Base-by-base conservation (phyloP, 2,113 vertebrate species). In the Rattus rattus region DNA sequence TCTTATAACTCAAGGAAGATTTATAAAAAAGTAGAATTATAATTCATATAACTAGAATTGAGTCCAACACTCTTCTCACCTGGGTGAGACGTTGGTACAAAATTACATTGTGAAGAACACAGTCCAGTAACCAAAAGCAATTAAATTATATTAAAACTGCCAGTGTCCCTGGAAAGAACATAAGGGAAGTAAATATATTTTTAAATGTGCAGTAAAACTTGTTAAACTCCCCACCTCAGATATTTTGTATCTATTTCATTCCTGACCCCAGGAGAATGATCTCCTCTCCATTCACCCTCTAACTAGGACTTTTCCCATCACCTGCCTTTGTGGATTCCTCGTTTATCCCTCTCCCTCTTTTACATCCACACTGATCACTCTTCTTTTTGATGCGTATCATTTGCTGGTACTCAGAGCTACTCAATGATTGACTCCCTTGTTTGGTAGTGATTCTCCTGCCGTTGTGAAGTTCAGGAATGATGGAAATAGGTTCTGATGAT, bases 91-190 rank as follows among this genome's bases (percentile, higher is more conserved):
- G 10, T 19, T 49, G 56, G 85, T 80, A 89, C 43, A 94, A 75
- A 92, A 96, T 70, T 95, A 56, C 13, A 87, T 90, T 96, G 69
- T 39, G 12, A 95, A 93, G 92, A 96, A 30, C 63, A 76, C 67
- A 87, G 63, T 90, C 73, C 87, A 88, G 80, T 90, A 95, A 96
- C 47, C 73, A 94, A 89, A 92, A 94, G 87, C 69, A 93, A 75
- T 96, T 94, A 70, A 91, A 61, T 88, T 81, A 95, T 97, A 89
- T 96, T 69, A 97, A 96, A 96, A 89, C 67, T 95, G 47, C 59
- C 88, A 67, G 75, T 63, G 67, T 84, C 91, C 91, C 94, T 47
- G 84, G 67, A 49, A 85, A 94, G 61, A 95, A 81, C 49, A n/a
- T 92, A 95, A 94, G 91, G 93, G 77, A 97, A 94, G 86, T 61